Evolutionary conservation across 2,888 invertebrate genomes (phyloP).

Genomic region (Campoplex capitator): DNA sequence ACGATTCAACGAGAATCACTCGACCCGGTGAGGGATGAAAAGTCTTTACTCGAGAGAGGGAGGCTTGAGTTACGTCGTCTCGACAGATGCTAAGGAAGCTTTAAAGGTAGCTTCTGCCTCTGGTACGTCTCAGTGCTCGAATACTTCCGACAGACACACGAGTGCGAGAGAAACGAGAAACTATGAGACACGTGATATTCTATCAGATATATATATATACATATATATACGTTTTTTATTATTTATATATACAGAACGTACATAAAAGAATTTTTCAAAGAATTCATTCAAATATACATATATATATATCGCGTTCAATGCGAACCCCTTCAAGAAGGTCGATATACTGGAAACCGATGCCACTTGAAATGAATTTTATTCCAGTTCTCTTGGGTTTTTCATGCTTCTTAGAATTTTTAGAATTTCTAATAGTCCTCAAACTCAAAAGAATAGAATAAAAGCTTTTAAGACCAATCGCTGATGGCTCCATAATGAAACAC

Average conservation of each 20-base stretch:
- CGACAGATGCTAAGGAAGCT: slow-evolving; percentile 29
- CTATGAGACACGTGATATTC: slow-evolving; percentile 30
- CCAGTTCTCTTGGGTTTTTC: neutral
- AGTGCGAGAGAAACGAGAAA: slow-evolving; percentile 14
- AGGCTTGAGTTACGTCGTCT: slow-evolving; percentile 36
- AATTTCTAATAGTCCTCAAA: neutral
- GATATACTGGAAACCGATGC: neutral
- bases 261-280: slow-evolving; percentile 12
- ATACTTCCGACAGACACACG: neutral
- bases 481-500: too few relatives aligned
- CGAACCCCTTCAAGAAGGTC: neutral
- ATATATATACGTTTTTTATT: neutral
- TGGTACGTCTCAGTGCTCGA: neutral
- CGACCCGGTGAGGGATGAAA: slow-evolving; percentile 20
- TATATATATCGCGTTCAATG: neutral
- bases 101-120: slow-evolving; percentile 38
- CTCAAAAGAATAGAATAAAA: neutral
- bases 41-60: slow-evolving; percentile 8
- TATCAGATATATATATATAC: slow-evolving; percentile 22
- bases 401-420: neutral
- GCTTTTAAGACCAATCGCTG: neutral
- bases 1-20: slow-evolving; percentile 35
- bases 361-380: neutral
- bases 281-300: slow-evolving; percentile 4
- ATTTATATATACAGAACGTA: neutral